Percentiles rank a stretch among this genome's conserved stretches.
phyloP scores from a whole-genome alignment of 1,140 invertebrate genomes.

The Drosophila pachea region DNA sequence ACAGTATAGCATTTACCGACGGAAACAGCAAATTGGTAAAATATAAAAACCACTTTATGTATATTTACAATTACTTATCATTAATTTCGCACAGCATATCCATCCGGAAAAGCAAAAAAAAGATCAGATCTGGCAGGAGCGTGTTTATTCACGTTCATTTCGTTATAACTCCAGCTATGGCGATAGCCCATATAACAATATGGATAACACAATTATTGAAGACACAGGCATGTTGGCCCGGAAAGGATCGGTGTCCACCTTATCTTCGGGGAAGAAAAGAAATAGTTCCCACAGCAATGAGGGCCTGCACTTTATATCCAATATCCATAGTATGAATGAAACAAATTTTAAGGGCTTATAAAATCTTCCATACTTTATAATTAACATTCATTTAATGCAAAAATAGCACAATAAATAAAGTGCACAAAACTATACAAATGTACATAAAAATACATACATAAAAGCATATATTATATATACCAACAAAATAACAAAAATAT shows the following conservation, averaged over 20 bases:
- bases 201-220: slow-evolving; percentile 7
- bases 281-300: slow-evolving; percentile 43
- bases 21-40: slow-evolving; percentile 47
- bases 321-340: slow-evolving; percentile 43
- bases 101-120: slow-evolving; percentile 40
- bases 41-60: background rate
- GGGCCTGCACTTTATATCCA: slow-evolving; percentile 29
- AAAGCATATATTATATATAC: background rate
- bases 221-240: slow-evolving; percentile 29
- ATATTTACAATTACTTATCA: background rate
- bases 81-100: slow-evolving; percentile 34
- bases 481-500: background rate
- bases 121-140: slow-evolving; percentile 43
- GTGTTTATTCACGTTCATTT: slow-evolving; percentile 42
- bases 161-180: slow-evolving; percentile 49
- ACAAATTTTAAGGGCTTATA: slow-evolving; percentile 32
- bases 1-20: slow-evolving; percentile 51
- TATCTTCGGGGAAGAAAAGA: slow-evolving; percentile 22
- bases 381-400: slow-evolving; percentile 17
- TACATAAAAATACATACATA: slow-evolving; percentile 5
- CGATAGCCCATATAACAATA: slow-evolving; percentile 48
- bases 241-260: slow-evolving; percentile 3
- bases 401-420: slow-evolving; percentile 18
- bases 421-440: slow-evolving; percentile 19
- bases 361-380: slow-evolving; percentile 17